Evolutionary conservation across 2,113 vertebrate genomes (phyloP), one percentile per base, ranked within the genome.

Genomic region (Cebidichthys violaceus): DNA sequence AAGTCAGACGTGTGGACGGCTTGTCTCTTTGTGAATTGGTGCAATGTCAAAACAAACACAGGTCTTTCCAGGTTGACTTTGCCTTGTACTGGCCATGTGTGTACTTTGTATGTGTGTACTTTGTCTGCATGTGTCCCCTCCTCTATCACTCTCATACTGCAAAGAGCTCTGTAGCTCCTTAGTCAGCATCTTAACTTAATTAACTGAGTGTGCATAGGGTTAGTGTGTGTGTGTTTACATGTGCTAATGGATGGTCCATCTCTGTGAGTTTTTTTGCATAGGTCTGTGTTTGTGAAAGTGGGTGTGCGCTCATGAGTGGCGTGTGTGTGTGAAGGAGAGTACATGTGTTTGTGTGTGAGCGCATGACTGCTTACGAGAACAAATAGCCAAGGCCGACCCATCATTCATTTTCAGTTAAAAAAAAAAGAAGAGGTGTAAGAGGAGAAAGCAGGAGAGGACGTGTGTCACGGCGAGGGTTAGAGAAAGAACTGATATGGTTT

Each of bases 171-270:
- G 31, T 1, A 62, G 65, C 67, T 60, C 85, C 84, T 90, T 90
- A 79, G 76, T 90, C 89, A 90, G 89, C 89, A 88, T 85, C 61
- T 89, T 83, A 87, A 87, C 77, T 85, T 89, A 83, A 90, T 90
- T 88, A 89, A 87, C 89, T 85, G 65, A 81, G 79, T 67, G 89
- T 68, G 75, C 77, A 33, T 73, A 13, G 39, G 79, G 33, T 4
- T 33, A 33, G 33, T 4, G 54, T 47, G 70, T 61, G 70, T 77
- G 73, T 85, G 78, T 87, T 70, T 77, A 80, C 76, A 71, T 89
- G 85, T 81, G 57, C 71, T 79, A 79, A 84, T 77, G 78, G 62
- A 55, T 41, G 47, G 79, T 80, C 61, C 43, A 37, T 82, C 70
- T 57, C n/a, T 52, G 13, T 50, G 20, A 76, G 20, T 37, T 6